Percentiles rank a stretch among this genome's conserved stretches.
Evolutionary conservation across 1,140 invertebrate species (phyloP).

Genomic region (Neotoxoptera formosana): DNA sequence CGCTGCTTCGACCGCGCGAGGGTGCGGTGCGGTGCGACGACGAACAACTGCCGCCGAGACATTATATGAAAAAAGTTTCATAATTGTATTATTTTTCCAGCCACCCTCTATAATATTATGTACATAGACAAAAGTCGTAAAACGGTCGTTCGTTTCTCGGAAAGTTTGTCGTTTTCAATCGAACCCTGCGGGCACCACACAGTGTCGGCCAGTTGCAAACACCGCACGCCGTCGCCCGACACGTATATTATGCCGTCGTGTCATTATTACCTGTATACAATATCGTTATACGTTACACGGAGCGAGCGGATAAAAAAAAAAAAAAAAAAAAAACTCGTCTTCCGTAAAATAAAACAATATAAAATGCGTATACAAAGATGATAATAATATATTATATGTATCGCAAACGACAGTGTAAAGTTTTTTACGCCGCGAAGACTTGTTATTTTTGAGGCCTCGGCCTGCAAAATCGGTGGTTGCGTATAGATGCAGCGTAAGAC

Average conservation of each 20-base stretch:
- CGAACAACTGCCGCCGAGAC: conserved; percentile 1
- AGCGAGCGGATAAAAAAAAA: neutral
- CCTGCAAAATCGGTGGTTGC: too few relatives aligned
- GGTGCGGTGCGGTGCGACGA: neutral
- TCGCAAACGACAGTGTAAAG: neutral
- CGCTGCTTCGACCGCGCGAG: too few relatives aligned
- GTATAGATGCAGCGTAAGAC: too few relatives aligned
- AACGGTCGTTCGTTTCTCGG: neutral
- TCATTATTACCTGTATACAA: neutral
- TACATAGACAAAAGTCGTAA: neutral
- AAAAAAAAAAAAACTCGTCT: neutral
- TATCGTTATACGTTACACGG: neutral
- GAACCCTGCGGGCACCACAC: too few relatives aligned
- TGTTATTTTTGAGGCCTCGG: too few relatives aligned
- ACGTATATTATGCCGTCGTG: neutral
- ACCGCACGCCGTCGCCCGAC: neutral
- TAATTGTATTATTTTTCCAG: neutral
- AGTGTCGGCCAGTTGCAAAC: too few relatives aligned
- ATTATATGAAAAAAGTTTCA: conserved; percentile 12
- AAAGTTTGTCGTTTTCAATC: neutral
- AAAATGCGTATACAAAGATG: neutral
- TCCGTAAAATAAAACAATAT: neutral
- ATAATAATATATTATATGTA: too few relatives aligned
- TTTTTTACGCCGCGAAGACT: neutral
- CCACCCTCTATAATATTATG: neutral